Base-by-base conservation (phyloP, 1,140 invertebrate genomes). In the Musca vetustissima region DNA sequence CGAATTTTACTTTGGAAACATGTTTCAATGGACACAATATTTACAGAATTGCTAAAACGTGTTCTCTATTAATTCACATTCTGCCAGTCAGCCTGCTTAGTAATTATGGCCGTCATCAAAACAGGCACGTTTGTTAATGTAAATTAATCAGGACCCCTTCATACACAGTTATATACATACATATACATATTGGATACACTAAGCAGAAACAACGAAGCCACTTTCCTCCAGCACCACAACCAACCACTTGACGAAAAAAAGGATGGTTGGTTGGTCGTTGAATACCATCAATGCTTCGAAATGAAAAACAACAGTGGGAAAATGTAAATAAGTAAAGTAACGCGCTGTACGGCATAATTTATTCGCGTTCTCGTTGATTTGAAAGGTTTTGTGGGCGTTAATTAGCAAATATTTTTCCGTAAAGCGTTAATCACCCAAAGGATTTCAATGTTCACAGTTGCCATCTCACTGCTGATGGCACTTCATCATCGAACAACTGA, bases 321-420 rank as follows among this genome's bases (percentile, higher is more conserved):
- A 43, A 43, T 43, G 36, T 43, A 43, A 43, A 43, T 43, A 32
- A 32, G 4, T 32, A 43, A 43, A 43, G 36, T 43, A 43, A 43
- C 36, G 36, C 28, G 15, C 28, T 19, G 19, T 61, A 17, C 36
- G 22, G 57, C 57, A 43, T 61, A 36, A 61, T 61, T 61, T 61
- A 28, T 61, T 61, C 36, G 28, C 57, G 57, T 61, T 43, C 36
- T 21, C 57, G 57, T 61, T 19, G 17, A 61, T 61, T 61, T 21
- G 28, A 61, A 36, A 61, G 28, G 19, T 43, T 43, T 61, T 21
- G 28, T 43, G 36, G 57, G 57, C 28, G 57, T 61, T 61, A 61
- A 61, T 61, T 61, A 61, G 57, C 25, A 61, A 61, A 61, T 61
- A 36, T 61, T 61, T 36, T 61, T 61, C n/a, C 28, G 57, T 17